A percentile compares a stretch with the other conserved stretches of the same genome.
phyloP scores from a whole-genome alignment of 1,140 invertebrate species.

The Drosophila pandora region DNA sequence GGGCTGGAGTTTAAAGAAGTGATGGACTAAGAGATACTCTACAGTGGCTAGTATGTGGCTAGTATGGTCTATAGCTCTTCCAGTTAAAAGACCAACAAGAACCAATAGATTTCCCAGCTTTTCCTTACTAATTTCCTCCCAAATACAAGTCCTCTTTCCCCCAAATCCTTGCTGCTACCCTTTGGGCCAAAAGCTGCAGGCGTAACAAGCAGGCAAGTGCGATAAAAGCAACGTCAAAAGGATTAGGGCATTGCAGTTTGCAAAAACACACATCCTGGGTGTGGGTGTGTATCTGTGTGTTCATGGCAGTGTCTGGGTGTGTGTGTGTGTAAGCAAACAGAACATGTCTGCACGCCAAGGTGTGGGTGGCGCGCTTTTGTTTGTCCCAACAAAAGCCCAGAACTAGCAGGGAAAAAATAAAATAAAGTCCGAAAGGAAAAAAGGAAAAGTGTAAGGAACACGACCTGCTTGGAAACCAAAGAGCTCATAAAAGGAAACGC shows the following conservation, averaged over 20 bases:
- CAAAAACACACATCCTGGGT: neutral
- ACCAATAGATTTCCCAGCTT: neutral
- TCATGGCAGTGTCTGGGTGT: constrained; percentile 19
- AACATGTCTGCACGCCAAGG: constrained; percentile 45
- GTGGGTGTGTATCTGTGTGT: constrained; percentile 25
- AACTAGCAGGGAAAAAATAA: constrained; percentile 40
- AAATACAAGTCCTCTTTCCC: neutral
- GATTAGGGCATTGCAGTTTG: constrained; percentile 55
- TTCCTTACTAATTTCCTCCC: neutral
- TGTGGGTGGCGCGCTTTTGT: constrained; percentile 72
- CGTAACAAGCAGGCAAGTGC: constrained; percentile 64
- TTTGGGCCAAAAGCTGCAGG: constrained; percentile 19
- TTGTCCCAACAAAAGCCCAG: constrained; percentile 71
- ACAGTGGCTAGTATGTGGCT: too few relatives aligned
- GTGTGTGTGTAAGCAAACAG: constrained; percentile 50
- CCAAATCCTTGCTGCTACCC: constrained; percentile 30
- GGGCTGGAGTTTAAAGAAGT: constrained; percentile 3
- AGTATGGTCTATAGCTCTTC: too few relatives aligned
- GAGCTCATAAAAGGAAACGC: constrained; percentile 72
- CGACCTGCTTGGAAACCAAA: constrained; percentile 70
- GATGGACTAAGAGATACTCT: constrained; percentile 26
- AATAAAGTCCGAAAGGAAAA: constrained; percentile 29
- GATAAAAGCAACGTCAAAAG: constrained; percentile 78
- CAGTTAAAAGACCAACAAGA: neutral
- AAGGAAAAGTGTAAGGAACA: constrained; percentile 81